Evolutionary conservation across 1,140 invertebrate species (phyloP).

Genomic region (Drosophila carrolli): DNA sequence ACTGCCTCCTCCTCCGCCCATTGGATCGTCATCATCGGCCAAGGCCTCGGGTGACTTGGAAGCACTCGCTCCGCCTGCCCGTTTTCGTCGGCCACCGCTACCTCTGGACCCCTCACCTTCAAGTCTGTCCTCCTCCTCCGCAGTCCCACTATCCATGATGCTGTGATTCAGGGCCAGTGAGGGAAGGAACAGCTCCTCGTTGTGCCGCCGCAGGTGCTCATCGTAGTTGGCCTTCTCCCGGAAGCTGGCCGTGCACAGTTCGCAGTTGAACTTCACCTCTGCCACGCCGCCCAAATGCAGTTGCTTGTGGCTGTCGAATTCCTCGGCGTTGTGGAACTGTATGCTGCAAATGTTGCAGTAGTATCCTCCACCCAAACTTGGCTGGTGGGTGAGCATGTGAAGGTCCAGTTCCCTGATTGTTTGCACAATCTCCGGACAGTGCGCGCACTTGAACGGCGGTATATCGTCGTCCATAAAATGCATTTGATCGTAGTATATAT

Average conservation of each 20-base stretch:
- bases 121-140: background rate
- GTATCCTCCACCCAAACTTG: slow-evolving; percentile 57
- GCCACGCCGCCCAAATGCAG: slow-evolving; percentile 61
- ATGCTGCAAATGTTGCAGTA: slow-evolving; percentile 70
- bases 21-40: slow-evolving; percentile 10
- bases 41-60: background rate
- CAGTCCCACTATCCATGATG: slow-evolving; percentile 46
- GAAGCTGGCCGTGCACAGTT: slow-evolving; percentile 79
- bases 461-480: slow-evolving; percentile 79
- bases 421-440: slow-evolving; percentile 71
- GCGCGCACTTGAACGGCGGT: slow-evolving; percentile 78
- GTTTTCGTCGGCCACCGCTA: slow-evolving; percentile 4
- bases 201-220: slow-evolving; percentile 78
- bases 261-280: slow-evolving; percentile 72
- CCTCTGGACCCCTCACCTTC: background rate
- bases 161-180: slow-evolving; percentile 68
- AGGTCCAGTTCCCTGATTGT: slow-evolving; percentile 72
- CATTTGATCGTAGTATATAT: slow-evolving; percentile 80
- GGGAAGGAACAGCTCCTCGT: slow-evolving; percentile 75
- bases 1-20: background rate
- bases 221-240: slow-evolving; percentile 78
- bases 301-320: slow-evolving; percentile 75
- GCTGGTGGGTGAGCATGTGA: slow-evolving; percentile 71
- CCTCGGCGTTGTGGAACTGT: slow-evolving; percentile 63
- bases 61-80: background rate